These are phyloP conservation scores for Diarsia mendica DNA, from an alignment of 2,888 invertebrate genomes.

Conservation along the genomic window DNA sequence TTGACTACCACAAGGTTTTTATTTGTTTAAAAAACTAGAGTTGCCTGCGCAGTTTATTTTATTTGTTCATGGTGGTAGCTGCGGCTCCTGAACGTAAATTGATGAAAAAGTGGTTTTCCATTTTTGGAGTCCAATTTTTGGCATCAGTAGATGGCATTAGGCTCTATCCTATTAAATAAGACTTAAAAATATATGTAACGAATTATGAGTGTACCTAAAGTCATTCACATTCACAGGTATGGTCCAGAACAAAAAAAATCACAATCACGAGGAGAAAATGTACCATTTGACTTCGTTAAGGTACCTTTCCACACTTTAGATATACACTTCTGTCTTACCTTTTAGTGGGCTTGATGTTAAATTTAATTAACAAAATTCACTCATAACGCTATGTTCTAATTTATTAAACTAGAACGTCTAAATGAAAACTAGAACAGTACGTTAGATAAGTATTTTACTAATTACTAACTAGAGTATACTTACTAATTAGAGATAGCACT, in stretches of 20 bases:
- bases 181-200: no score
- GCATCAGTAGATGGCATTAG: no score
- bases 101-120: neutral
- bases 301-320: no score
- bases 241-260: no score
- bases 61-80: neutral
- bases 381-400: conserved; percentile 26
- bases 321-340: neutral
- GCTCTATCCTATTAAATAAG: no score
- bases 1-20: conserved; percentile 1
- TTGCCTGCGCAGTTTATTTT: no score
- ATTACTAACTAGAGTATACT: conserved; percentile 46
- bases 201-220: no score
- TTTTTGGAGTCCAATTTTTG: neutral
- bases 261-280: no score
- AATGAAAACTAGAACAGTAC: conserved; percentile 31
- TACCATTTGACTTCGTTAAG: no score
- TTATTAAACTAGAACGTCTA: conserved; percentile 10
- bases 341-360: neutral
- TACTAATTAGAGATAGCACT: conserved; percentile 47
- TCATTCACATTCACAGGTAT: no score
- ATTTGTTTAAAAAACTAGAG: conserved; percentile 2
- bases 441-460: conserved; percentile 42
- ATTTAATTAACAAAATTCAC: conserved; percentile 11
- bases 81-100: neutral